Percentiles rank a stretch among this genome's conserved stretches.
Conservation (phyloP, 2,888 invertebrate species). For the Periphyllus acericola region DNA sequence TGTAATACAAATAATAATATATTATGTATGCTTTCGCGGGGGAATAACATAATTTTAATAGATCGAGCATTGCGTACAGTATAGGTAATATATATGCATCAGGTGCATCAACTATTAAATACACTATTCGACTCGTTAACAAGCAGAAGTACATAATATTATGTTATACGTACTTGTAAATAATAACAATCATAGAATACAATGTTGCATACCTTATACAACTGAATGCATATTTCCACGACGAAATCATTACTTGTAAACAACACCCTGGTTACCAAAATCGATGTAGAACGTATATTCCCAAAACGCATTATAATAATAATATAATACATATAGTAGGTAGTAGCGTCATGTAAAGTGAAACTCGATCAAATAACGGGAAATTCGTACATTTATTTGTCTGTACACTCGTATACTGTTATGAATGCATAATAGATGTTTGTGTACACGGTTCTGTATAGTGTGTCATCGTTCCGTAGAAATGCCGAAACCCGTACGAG, state of each 20-base stretch:
- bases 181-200: too few species aligned
- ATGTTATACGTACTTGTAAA: too few species aligned
- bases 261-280: neutral
- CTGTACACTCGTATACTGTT: neutral
- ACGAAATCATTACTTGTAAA: conserved; percentile 9
- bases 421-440: neutral
- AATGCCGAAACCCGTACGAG: neutral
- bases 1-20: too few species aligned
- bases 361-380: conserved; percentile 12
- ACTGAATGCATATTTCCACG: too few species aligned
- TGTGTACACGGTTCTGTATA: too few species aligned
- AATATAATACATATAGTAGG: too few species aligned
- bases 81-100: neutral
- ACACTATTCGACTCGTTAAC: neutral
- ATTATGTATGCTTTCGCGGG: neutral
- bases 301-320: conserved; percentile 1
- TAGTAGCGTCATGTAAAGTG: neutral
- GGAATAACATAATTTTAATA: neutral
- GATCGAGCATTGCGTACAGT: neutral
- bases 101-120: neutral
- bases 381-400: neutral
- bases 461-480: neutral
- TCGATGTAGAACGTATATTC: neutral
- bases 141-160: too few species aligned
- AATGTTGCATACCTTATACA: too few species aligned